phyloP scores from a whole-genome alignment of 2,113 vertebrate genomes.

The Fulmarus glacialis region DNA sequence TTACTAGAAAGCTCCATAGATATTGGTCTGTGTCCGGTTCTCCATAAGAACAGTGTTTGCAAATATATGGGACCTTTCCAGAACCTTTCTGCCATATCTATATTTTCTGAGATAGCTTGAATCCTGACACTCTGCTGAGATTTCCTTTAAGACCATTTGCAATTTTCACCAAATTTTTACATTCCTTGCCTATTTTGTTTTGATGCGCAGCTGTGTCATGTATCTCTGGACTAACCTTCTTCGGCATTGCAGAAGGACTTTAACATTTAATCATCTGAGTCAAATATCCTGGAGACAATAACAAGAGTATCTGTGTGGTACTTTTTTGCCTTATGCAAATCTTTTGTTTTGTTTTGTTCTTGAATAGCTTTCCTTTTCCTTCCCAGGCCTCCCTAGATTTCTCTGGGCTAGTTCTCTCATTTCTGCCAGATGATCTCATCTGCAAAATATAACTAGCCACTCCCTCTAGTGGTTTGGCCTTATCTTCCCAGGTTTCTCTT shows the following conservation, averaged over 20 bases:
- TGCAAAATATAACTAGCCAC: background rate
- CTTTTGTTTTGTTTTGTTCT: background rate
- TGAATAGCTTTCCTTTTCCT: background rate
- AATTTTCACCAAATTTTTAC: background rate
- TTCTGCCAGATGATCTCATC: slow-evolving; percentile 2
- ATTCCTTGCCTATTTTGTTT: background rate
- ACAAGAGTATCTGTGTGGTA: background rate
- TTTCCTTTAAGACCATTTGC: background rate
- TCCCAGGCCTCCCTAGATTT: background rate
- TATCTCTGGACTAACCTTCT: background rate
- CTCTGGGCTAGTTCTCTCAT: background rate
- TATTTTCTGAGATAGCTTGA: background rate
- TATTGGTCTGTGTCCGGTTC: background rate
- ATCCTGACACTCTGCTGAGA: background rate
- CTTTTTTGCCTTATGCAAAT: background rate
- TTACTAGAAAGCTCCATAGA: background rate
- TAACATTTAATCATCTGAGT: background rate
- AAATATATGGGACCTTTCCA: background rate
- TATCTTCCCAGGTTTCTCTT: background rate
- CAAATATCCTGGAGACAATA: background rate
- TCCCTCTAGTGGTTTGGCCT: background rate
- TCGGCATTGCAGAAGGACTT: background rate
- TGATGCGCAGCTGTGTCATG: background rate
- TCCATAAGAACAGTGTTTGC: background rate
- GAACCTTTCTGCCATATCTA: background rate